Evolutionary conservation across 2,113 vertebrate genomes (phyloP).

Genomic region (Burhinus oedicnemus): DNA sequence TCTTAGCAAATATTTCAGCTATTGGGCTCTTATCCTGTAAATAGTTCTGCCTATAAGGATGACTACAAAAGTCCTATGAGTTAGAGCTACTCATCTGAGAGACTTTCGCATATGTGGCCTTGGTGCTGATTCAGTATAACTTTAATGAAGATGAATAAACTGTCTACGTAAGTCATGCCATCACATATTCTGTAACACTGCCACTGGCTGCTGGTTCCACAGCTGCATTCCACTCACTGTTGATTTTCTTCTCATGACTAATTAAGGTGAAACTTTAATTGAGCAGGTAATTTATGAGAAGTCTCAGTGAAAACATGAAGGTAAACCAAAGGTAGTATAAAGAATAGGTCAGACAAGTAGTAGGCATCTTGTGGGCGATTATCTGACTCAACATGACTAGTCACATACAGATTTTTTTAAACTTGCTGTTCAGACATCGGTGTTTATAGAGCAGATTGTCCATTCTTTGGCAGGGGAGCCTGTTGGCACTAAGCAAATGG

Average conservation of each 20-base stretch:
- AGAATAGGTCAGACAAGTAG: not conserved
- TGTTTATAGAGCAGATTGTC: not conserved
- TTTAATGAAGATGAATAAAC: not conserved
- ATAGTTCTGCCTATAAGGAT: not conserved
- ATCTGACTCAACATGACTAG: not conserved
- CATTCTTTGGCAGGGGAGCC: not conserved
- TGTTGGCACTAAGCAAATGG: not conserved
- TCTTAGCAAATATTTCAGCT: not conserved
- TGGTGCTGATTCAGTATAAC: constrained; percentile 1
- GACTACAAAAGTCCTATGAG: not conserved
- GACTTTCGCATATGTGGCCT: not conserved
- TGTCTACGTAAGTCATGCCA: not conserved
- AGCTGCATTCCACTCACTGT: not conserved
- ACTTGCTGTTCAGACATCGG: not conserved
- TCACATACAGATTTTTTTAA: not conserved
- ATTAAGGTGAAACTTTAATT: not conserved
- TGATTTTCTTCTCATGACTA: constrained; percentile 19
- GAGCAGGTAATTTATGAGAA: not conserved
- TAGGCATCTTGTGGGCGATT: not conserved
- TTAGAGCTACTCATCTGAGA: not conserved
- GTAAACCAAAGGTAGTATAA: not conserved
- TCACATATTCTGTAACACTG: not conserved
- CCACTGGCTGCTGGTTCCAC: not conserved
- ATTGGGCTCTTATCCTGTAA: not conserved
- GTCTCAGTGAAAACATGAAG: not conserved